These are phyloP conservation scores for Meloe dianella DNA, from an alignment of 2,888 invertebrate species.

Conservation along the genomic window DNA sequence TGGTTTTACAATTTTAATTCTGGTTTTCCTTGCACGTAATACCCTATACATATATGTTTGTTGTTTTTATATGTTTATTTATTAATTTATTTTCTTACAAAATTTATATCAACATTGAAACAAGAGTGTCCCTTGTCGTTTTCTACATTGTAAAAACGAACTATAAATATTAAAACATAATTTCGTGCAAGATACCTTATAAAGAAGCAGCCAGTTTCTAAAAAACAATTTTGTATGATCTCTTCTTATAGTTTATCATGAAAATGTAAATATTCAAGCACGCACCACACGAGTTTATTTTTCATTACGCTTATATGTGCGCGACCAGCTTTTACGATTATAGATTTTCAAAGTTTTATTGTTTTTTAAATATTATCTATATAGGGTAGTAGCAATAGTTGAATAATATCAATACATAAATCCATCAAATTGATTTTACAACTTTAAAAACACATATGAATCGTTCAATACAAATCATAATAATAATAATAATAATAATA, in stretches of 20 bases:
- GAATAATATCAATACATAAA: constrained; percentile 22
- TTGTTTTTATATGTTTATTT: background rate
- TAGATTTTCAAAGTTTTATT: constrained; percentile 8
- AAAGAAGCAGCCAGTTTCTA: constrained; percentile 25
- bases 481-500: constrained; percentile 4
- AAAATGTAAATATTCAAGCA: constrained; percentile 34
- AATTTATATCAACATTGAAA: constrained; percentile 13
- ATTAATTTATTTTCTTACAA: no score
- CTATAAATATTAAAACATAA: constrained; percentile 27
- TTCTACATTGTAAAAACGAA: constrained; percentile 15
- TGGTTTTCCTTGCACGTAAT: constrained; percentile 26
- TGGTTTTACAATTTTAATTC: constrained; percentile 13
- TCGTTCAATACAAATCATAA: constrained; percentile 5
- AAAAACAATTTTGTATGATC: constrained; percentile 29
- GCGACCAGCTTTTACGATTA: constrained; percentile 19
- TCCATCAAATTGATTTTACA: constrained; percentile 12
- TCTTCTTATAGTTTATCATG: constrained; percentile 37
- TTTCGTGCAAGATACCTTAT: constrained; percentile 28
- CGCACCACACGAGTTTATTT: constrained; percentile 17
- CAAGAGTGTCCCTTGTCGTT: constrained; percentile 16
- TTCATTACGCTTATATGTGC: constrained; percentile 16
- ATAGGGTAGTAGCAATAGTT: constrained; percentile 19
- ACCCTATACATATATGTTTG: constrained; percentile 15
- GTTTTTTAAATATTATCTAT: constrained; percentile 8
- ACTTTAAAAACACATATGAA: constrained; percentile 2